These are phyloP conservation scores for Heliconius aoede DNA, from an alignment of 2,888 invertebrate species.

Conservation along the genomic window DNA sequence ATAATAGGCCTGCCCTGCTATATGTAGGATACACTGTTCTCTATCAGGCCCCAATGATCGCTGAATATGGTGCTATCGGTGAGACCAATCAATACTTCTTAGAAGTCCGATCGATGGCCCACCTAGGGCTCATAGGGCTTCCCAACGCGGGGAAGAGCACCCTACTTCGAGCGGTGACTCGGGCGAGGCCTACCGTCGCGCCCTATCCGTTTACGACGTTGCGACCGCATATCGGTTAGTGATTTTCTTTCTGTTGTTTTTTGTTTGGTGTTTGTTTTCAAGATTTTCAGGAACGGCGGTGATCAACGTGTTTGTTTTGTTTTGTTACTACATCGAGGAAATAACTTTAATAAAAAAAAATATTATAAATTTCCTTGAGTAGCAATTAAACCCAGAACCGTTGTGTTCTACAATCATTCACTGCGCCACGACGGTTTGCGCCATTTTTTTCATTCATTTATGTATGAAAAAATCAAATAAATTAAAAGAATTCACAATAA, in stretches of 20 bases:
- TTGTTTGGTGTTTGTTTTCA: not conserved
- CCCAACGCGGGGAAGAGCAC: slow-evolving; percentile 98
- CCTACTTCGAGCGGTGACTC: slow-evolving; percentile 90
- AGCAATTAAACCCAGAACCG: too few relatives aligned
- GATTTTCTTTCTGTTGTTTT: not conserved
- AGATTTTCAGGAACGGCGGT: too few relatives aligned
- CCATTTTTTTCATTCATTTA: too few relatives aligned
- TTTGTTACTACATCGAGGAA: too few relatives aligned
- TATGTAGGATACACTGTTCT: not conserved
- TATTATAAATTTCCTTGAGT: too few relatives aligned
- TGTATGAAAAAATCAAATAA: too few relatives aligned
- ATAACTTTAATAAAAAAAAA: too few relatives aligned
- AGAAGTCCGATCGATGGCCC: slow-evolving; percentile 96
- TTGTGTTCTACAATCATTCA: too few relatives aligned
- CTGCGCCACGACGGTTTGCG: too few relatives aligned
- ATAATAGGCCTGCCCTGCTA: too few relatives aligned
- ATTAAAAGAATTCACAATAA: too few relatives aligned
- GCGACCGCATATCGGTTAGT: slow-evolving; percentile 88
- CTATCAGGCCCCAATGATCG: slow-evolving; percentile 90
- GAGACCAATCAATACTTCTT: slow-evolving; percentile 89
- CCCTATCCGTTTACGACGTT: slow-evolving; percentile 97
- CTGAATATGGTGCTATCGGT: slow-evolving; percentile 94
- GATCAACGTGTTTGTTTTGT: too few relatives aligned
- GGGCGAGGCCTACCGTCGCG: slow-evolving; percentile 95
- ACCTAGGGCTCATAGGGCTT: slow-evolving; percentile 89